A percentile compares a stretch with the other conserved stretches of the same genome.
Evolutionary conservation across 2,888 invertebrate genomes (phyloP).

Genomic region (Azorinus chamasolen): DNA sequence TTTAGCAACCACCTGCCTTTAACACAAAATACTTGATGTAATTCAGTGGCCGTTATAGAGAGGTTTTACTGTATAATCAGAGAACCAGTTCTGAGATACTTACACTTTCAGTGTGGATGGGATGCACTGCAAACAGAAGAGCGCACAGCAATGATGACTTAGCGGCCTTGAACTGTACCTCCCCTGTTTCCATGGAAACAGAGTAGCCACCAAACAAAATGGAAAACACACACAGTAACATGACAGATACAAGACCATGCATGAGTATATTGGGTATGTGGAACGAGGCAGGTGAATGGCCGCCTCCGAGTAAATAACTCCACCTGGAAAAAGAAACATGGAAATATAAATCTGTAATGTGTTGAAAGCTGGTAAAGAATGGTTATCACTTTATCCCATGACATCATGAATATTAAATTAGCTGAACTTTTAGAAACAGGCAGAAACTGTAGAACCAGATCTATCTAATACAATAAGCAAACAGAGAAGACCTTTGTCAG

Average conservation of each 20-base stretch:
- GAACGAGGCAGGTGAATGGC: constrained; percentile 88
- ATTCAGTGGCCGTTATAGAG: too few relatives aligned
- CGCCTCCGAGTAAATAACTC: constrained; percentile 89
- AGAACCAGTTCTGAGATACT: constrained; percentile 71
- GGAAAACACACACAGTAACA: constrained; percentile 88
- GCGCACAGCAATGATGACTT: constrained; percentile 89
- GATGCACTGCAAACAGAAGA: constrained; percentile 95
- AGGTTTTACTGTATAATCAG: too few relatives aligned
- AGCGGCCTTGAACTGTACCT: constrained; percentile 63
- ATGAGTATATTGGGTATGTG: constrained; percentile 92
- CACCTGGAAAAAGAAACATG: constrained; percentile 76
- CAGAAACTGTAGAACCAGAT: too few relatives aligned
- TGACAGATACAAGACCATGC: constrained; percentile 89
- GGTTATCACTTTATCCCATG: too few relatives aligned
- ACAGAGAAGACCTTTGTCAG: too few relatives aligned
- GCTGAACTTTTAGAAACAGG: too few relatives aligned
- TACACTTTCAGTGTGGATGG: constrained; percentile 96
- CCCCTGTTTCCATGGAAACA: constrained; percentile 47
- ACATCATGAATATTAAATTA: too few relatives aligned
- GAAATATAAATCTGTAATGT: too few relatives aligned
- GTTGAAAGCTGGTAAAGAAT: too few relatives aligned
- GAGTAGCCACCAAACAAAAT: constrained; percentile 75
- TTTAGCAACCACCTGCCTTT: too few relatives aligned
- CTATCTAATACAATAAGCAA: too few relatives aligned
- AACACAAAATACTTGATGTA: too few relatives aligned